Conservation (phyloP, 2,113 vertebrate genomes). For the Pterocles orientalis region DNA sequence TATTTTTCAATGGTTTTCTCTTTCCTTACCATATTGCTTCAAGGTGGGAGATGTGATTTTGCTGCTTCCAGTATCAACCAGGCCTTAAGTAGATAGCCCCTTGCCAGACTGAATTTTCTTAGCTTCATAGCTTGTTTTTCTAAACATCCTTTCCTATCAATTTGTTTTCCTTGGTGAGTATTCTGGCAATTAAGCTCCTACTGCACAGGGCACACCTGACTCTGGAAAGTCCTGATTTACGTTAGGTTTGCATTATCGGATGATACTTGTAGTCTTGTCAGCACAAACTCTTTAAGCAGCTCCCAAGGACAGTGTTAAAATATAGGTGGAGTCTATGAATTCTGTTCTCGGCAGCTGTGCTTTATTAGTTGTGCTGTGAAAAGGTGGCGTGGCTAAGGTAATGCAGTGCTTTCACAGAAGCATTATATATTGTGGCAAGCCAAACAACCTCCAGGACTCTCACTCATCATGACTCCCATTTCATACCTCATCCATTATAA, state of each 20-base stretch:
- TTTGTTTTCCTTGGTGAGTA: not conserved
- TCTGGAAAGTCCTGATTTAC: not conserved
- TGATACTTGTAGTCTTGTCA: slow-evolving; percentile 22
- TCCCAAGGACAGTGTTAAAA: slow-evolving; percentile 28
- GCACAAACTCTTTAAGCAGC: slow-evolving; percentile 18
- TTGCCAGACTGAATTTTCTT: not conserved
- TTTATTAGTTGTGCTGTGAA: slow-evolving; percentile 15
- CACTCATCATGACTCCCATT: slow-evolving; percentile 6
- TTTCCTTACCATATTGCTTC: not conserved
- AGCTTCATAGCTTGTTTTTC: not conserved
- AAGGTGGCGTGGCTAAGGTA: slow-evolving; percentile 9
- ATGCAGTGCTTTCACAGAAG: slow-evolving; percentile 12
- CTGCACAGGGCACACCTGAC: not conserved
- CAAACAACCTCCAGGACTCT: slow-evolving; percentile 21
- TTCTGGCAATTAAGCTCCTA: not conserved
- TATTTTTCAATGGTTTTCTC: not conserved
- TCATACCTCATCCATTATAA: slow-evolving; percentile 28
- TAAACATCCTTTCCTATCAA: not conserved
- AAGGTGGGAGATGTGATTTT: not conserved
- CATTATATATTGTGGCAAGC: slow-evolving; percentile 31
- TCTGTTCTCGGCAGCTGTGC: not conserved
- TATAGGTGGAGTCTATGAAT: slow-evolving; percentile 16
- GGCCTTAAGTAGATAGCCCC: not conserved
- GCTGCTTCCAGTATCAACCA: not conserved
- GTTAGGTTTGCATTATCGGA: not conserved